These are phyloP conservation scores for Myopa tessellatipennis DNA, from an alignment of 2,888 invertebrate genomes.

Conservation along the genomic window DNA sequence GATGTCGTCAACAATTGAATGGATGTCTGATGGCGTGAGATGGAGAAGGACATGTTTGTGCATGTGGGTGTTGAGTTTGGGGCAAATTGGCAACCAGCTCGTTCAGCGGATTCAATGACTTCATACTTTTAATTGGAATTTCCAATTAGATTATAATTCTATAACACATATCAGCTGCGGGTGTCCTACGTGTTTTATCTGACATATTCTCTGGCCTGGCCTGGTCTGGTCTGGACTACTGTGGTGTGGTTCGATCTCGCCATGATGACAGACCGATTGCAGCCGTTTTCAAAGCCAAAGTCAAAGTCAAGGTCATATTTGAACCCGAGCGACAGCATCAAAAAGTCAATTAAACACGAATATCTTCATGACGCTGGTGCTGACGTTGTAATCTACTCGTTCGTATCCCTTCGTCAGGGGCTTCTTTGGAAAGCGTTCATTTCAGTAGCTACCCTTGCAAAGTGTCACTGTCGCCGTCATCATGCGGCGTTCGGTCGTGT, in stretches of 20 bases:
- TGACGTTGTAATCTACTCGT: neutral
- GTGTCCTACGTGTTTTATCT: conserved; percentile 22
- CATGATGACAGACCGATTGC: neutral
- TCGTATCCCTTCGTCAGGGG: neutral
- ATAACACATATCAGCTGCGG: neutral
- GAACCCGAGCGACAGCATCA: neutral
- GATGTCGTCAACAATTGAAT: neutral
- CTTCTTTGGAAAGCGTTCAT: neutral
- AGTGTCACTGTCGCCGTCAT: neutral
- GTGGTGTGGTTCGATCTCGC: too few species aligned
- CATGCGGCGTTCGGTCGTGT: too few species aligned
- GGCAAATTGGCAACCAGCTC: neutral
- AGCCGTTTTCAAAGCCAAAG: neutral
- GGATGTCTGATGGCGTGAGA: neutral
- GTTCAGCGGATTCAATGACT: neutral
- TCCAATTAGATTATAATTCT: conserved; percentile 14
- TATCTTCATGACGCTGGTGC: neutral
- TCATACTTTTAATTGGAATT: conserved; percentile 20
- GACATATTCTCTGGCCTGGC: neutral
- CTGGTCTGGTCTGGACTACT: neutral
- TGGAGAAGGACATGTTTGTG: neutral
- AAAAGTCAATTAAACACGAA: neutral
- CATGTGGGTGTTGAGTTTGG: neutral
- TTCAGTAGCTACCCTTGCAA: neutral
- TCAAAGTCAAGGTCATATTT: neutral